Evolutionary conservation across 2,113 vertebrate species (phyloP).

Genomic region (Peromyscus californicus): DNA sequence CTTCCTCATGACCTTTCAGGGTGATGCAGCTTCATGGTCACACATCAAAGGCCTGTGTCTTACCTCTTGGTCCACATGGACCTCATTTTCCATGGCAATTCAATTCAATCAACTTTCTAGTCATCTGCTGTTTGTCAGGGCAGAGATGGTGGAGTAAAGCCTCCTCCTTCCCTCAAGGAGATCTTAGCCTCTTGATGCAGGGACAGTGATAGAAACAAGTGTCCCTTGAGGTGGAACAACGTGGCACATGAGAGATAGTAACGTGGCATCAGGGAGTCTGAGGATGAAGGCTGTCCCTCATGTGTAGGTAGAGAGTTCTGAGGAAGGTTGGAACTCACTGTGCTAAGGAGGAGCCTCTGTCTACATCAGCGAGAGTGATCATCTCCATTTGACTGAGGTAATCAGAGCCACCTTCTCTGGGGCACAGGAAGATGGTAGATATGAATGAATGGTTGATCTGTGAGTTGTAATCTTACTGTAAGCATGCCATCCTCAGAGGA

Average conservation of each 20-base stretch:
- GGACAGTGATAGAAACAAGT: background rate
- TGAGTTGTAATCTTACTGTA: background rate
- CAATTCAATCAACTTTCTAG: background rate
- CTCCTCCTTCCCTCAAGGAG: background rate
- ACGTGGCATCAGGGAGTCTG: background rate
- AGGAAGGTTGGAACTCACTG: background rate
- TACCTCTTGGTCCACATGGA: background rate
- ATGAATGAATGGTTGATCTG: background rate
- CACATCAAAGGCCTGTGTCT: background rate
- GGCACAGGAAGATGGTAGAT: background rate
- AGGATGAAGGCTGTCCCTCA: background rate
- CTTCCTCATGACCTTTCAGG: background rate
- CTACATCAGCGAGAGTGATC: background rate
- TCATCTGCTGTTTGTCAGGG: background rate
- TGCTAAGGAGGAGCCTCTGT: background rate
- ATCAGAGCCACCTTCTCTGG: background rate
- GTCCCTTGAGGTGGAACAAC: background rate
- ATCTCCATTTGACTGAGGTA: background rate
- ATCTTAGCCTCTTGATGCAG: background rate
- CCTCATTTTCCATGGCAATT: background rate
- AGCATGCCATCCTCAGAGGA: background rate
- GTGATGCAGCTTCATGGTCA: background rate
- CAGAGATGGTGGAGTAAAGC: background rate
- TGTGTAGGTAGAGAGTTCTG: background rate
- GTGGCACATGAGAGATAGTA: background rate